Base-by-base conservation (phyloP, 2,113 vertebrate genomes). In the Vidua chalybeata region DNA sequence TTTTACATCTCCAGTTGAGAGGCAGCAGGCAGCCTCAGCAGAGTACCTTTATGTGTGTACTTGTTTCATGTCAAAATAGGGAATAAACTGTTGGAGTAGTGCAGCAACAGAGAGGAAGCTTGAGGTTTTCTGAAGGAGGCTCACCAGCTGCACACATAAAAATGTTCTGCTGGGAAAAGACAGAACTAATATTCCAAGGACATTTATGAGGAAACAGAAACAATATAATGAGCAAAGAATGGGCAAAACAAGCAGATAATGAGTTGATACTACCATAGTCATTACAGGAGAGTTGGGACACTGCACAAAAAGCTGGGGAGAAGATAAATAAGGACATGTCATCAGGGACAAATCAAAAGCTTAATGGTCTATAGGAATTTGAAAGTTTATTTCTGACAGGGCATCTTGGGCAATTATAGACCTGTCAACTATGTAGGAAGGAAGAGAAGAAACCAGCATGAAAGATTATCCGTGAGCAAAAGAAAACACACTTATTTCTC, bases 1-100 rank as follows among this genome's bases (percentile, higher is more conserved):
- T 97, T 96, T 94, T 91, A 90, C 62, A 94, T 95, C 93, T 96
- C 96, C 93, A 97, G 91, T 96, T 78, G 96, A 91, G 93, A 97
- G 89, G 84, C 94, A 97, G 96, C 94, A 97, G 95, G 96, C 92
- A 94, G 93, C 45, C 96, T 63, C 95, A 97, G 96, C 94, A 95
- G 95, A 97, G 84, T 90, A 96, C 93, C 94, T 94, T 95, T 95
- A 95, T 97, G 76, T 93, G 66, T 72, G 66, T 83, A 71, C 77
- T 94, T 84, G 73, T 76, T 90, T 97, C 92, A 91, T 96, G 95
- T 96, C 96, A 96, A 96, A 95, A 96, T 80, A 89, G 67, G 87
- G 88, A 96, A 97, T 92, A 95, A 96, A 93, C 75, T 93, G 81
- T 89, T 95, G 90, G 82, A 87, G 56, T 35, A 58, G n/a, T 64